Evolutionary conservation across 2,797 vertebrate genomes (phyloP).

Genomic region (Anolis apletophallus): DNA sequence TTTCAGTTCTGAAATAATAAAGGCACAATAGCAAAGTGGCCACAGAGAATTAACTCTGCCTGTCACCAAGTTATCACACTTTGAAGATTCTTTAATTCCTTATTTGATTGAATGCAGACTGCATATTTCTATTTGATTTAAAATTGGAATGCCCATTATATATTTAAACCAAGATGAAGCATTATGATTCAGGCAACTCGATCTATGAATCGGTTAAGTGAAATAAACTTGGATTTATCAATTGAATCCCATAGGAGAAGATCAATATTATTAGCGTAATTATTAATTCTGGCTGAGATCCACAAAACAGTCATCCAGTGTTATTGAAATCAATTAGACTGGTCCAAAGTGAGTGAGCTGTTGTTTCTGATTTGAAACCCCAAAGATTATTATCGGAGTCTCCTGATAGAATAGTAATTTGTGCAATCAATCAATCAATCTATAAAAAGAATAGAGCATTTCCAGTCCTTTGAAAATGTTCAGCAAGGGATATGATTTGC

Average conservation of each 20-base stretch:
- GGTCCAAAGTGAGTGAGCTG: background rate
- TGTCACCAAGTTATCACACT: conserved; percentile 37
- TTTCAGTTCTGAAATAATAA: conserved; percentile 50
- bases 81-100: conserved; percentile 4
- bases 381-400: background rate
- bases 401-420: background rate
- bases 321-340: conserved; percentile 15
- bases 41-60: conserved; percentile 42
- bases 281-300: conserved; percentile 9
- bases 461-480: background rate
- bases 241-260: background rate
- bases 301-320: background rate
- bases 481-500: no score
- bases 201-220: background rate
- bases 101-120: rapidly evolving
- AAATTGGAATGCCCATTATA: conserved; percentile 16
- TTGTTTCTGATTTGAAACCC: background rate
- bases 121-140: conserved; percentile 33
- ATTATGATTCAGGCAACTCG: background rate
- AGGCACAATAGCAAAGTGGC: conserved; percentile 33
- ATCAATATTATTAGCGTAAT: background rate
- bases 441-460: background rate
- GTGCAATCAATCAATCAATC: background rate
- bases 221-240: conserved; percentile 8
- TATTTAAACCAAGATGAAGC: conserved; percentile 6